phyloP scores from a whole-genome alignment of 2,113 vertebrate species.

The Cynopterus brachyotis region DNA sequence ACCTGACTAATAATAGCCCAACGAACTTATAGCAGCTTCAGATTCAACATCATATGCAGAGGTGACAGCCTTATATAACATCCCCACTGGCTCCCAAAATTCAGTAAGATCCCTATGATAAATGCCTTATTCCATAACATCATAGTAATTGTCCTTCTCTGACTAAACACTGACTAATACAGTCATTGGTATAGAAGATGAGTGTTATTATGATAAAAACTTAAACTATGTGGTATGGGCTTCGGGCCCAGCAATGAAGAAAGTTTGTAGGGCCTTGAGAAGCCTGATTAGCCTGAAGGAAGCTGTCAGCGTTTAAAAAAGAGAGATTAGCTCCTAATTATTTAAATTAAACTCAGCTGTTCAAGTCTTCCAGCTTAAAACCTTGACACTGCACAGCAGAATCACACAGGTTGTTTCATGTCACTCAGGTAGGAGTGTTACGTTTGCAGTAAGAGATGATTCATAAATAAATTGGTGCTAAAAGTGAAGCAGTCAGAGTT shows the following conservation, averaged over 20 bases:
- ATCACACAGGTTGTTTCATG: not conserved
- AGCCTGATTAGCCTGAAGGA: rapidly evolving
- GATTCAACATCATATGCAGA: not conserved
- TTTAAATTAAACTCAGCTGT: not conserved
- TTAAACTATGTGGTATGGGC: not conserved
- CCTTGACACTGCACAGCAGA: not conserved
- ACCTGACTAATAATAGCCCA: not conserved
- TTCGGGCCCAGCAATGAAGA: not conserved
- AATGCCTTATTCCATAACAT: not conserved
- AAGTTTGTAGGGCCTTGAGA: not conserved
- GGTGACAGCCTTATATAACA: not conserved
- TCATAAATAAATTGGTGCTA: not conserved
- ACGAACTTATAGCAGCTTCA: not conserved
- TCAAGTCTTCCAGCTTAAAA: not conserved
- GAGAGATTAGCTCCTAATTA: not conserved
- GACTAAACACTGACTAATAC: not conserved
- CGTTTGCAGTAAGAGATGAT: not conserved
- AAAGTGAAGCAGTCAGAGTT: not conserved
- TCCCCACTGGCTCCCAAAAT: not conserved
- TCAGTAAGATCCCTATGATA: not conserved
- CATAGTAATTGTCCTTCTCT: not conserved
- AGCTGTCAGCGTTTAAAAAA: not conserved
- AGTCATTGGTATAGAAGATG: not conserved
- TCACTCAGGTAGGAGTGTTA: not conserved
- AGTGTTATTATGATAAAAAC: not conserved